Evolutionary conservation across 2,888 invertebrate species (phyloP), one percentile per base, ranked within the genome.

Genomic region (Galeopsomyia nigrocyanea): DNA sequence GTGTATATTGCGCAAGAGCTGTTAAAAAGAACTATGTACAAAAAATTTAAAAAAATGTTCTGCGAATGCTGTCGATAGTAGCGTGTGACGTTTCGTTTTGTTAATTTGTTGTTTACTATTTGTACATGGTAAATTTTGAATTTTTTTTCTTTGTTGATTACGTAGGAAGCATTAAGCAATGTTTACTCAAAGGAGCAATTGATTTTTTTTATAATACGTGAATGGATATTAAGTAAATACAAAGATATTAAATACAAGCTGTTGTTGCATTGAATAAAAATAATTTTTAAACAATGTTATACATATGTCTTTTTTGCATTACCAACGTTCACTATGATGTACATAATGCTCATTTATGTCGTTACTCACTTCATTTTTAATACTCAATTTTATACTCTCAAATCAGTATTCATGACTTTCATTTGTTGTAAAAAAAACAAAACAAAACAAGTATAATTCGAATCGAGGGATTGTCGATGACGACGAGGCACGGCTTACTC

Each of bases 401-500:
- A 39, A 39, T 39, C 39, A 39, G 39, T 7, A 39, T 39, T 39
- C 39, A 39, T 39, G 10, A 39, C 39, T 39, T 39, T 39, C 39
- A 39, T 39, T 39, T 39, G 39, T 13, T 5, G 7, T 13, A 39
- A 39, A 39, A 39, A 39, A 3, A 57, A 58, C 71, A 73, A 74
- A 14, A n/a, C 14, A 39, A 64, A 31, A 53, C 9, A 21, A 50
- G n/a, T 2, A 21, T 46, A 1, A 46, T 31, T 2, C 5, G 14
- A 19, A 26, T 21, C 26, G 49, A 50, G 60, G 71, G 64, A 78
- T 80, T 80, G 80, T 80, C 78, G 67, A 17, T 75, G 71, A 70
- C 63, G 76, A 71, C 75, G 76, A 74, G 77, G 76, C 74, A 73
- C 77, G 73, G 80, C 78, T 78, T 76, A 80, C 79, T 82, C 80